Evolutionary conservation across 1,140 invertebrate species (phyloP).

Genomic region (Drosophila varians): DNA sequence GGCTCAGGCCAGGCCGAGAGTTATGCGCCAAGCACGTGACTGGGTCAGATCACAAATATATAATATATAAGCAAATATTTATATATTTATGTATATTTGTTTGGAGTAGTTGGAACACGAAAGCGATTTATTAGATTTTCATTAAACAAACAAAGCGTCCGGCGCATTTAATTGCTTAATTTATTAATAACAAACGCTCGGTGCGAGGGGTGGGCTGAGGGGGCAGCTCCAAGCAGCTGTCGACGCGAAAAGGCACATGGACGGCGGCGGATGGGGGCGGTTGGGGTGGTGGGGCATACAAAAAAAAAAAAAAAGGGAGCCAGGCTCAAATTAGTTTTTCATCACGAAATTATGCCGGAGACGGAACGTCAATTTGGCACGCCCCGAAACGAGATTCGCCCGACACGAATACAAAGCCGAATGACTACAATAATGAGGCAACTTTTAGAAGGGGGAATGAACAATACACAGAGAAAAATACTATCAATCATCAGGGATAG

Average conservation of each 20-base stretch:
- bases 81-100: neutral
- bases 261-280: neutral
- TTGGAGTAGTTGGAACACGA: constrained; percentile 39
- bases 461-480: neutral
- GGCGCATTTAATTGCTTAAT: constrained; percentile 77
- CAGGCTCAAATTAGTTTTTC: constrained; percentile 71
- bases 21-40: constrained; percentile 74
- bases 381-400: constrained; percentile 51
- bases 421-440: constrained; percentile 52
- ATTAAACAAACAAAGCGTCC: constrained; percentile 72
- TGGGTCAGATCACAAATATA: constrained; percentile 23
- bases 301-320: constrained; percentile 21
- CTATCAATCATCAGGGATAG: too few relatives aligned
- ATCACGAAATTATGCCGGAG: constrained; percentile 62
- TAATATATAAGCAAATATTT: neutral
- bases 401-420: constrained; percentile 53
- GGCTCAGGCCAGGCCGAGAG: constrained; percentile 29
- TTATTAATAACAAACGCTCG: constrained; percentile 68
- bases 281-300: neutral
- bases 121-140: constrained; percentile 76
- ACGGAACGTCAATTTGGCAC: constrained; percentile 68
- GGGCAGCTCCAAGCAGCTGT: constrained; percentile 41
- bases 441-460: neutral
- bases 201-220: constrained; percentile 3
- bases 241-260: constrained; percentile 7